phyloP scores from a whole-genome alignment of 2,113 vertebrate species.

The Pandion haliaetus region DNA sequence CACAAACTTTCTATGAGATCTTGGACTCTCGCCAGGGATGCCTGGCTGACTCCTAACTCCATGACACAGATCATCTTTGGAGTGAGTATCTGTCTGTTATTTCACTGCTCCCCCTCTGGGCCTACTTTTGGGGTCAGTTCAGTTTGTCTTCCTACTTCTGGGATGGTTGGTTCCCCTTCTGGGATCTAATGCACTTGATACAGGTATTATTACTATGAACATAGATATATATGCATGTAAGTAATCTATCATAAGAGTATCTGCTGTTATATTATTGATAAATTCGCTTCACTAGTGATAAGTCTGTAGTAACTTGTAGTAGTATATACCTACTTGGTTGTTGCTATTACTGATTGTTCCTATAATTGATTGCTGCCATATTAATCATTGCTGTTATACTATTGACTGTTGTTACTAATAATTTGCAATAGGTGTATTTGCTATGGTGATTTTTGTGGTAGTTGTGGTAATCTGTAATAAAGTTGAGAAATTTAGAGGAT shows the following conservation, averaged over 20 bases:
- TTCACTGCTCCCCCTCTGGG: background rate
- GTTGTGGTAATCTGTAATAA: background rate
- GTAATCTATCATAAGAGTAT: background rate
- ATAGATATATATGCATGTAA: background rate
- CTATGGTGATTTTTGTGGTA: background rate
- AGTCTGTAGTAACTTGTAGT: background rate
- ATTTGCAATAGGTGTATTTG: background rate
- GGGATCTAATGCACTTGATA: background rate
- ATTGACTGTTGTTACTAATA: background rate
- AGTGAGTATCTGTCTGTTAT: background rate
- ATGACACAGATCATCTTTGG: background rate
- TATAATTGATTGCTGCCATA: background rate
- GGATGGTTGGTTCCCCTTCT: background rate
- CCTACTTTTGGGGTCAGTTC: background rate
- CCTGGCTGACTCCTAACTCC: background rate
- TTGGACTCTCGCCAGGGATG: background rate
- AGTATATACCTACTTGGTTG: background rate
- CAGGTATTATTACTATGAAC: background rate
- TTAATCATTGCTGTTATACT: background rate
- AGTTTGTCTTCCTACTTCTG: background rate
- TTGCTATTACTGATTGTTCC: background rate
- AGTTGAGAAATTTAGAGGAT: background rate
- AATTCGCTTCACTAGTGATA: background rate
- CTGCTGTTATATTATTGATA: background rate
- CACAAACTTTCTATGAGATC: background rate